Conservation (phyloP, 2,113 vertebrate genomes). For the Tragelaphus buxtoni region DNA sequence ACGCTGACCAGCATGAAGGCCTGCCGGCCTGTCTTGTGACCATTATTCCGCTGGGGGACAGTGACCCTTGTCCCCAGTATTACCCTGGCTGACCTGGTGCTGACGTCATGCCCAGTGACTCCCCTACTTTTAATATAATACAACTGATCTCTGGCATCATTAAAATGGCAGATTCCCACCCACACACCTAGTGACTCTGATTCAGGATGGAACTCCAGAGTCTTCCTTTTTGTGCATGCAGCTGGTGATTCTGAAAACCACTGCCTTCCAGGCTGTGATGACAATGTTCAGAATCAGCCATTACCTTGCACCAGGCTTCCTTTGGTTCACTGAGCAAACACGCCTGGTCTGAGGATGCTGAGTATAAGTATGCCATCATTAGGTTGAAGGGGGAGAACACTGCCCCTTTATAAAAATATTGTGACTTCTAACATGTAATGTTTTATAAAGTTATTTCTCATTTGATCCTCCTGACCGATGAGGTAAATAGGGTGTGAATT, state of each 20-base stretch:
- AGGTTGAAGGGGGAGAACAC: not conserved
- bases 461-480: not conserved
- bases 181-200: not conserved
- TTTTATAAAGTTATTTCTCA: not conserved
- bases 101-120: not conserved
- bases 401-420: not conserved
- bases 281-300: not conserved
- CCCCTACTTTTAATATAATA: not conserved
- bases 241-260: not conserved
- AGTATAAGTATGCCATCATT: not conserved
- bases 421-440: not conserved
- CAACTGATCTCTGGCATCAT: not conserved
- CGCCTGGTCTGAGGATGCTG: not conserved
- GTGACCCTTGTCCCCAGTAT: not conserved
- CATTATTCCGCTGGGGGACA: accelerated
- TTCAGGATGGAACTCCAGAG: not conserved
- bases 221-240: not conserved
- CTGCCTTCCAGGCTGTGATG: not conserved
- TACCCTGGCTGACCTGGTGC: not conserved
- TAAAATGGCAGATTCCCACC: not conserved
- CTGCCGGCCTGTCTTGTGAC: not conserved
- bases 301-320: not conserved
- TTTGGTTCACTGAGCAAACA: not conserved
- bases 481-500: not conserved
- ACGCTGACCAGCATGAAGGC: not conserved